Base-by-base conservation (phyloP, 2,113 vertebrate species). In the Percopsis transmontana region DNA sequence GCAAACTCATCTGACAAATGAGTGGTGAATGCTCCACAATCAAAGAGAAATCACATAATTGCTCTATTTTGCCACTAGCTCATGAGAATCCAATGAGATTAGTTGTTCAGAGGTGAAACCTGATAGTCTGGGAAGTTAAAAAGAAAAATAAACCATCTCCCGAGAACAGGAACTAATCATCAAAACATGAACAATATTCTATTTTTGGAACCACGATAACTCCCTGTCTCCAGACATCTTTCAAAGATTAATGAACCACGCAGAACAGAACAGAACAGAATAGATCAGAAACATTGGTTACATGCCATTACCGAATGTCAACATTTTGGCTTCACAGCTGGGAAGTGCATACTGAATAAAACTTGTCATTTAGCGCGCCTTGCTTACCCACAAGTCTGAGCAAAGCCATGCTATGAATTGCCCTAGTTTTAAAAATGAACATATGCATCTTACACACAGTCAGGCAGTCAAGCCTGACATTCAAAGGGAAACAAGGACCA, bases 31-130 rank as follows among this genome's bases (percentile, higher is more conserved):
- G 45, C 79, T 83, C 69, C 57, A 81, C 90, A 92, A 91, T 91
- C 90, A 92, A 91, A 89, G 80, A 75, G 85, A 89, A 91, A 91
- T 91, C 89, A 89, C 84, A 82, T 91, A 91, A 90, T 91, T 91
- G 88, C 81, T 71, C 83, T 62, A 81, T 87, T 91, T 91, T 85
- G 85, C 87, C 86, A 88, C 86, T 72, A 88, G 85, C 85, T 88
- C 85, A 85, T 81, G 79, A 80, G 72, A 85, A 86, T 85, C 86
- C 86, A 84, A 77, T 68, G 85, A 90, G 87, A 89, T 86, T 78
- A 82, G 76, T 70, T 66, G 81, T 85, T 83, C 67, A 23, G 74
- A 75, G 78, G 58, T 76, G 91, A 85, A 91, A 92, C 80, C 8
- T 41, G 70, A 91, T 86, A 89, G 74, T 66, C 90, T 92, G 88